Conservation (phyloP, 2,113 vertebrate genomes). For the Phainopepla nitens region DNA sequence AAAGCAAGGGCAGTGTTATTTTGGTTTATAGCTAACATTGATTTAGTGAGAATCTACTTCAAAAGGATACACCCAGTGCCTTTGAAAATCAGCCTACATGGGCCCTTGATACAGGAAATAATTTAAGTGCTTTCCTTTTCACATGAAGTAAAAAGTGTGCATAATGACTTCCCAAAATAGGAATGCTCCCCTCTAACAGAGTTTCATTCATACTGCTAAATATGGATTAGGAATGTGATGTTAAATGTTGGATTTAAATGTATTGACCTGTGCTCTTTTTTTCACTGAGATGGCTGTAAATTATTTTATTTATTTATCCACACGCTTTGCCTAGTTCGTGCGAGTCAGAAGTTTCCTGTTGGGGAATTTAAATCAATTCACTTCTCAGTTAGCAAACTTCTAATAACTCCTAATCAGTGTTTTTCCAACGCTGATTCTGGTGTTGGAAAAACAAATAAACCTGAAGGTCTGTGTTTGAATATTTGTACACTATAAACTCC, state of each 20-base stretch:
- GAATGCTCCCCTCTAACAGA: slow-evolving; percentile 1
- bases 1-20: background rate
- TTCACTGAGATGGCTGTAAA: background rate
- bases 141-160: slow-evolving; percentile 20
- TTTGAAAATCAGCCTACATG: background rate
- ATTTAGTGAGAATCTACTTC: background rate
- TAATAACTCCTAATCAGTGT: too few species aligned
- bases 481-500: background rate
- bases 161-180: slow-evolving; percentile 41
- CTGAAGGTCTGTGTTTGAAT: background rate
- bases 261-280: background rate
- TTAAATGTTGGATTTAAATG: background rate
- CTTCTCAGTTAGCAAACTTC: background rate
- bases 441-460: background rate
- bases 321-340: background rate
- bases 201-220: slow-evolving; percentile 54
- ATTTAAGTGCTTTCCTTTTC: slow-evolving; percentile 42
- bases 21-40: background rate
- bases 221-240: slow-evolving; percentile 51
- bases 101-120: slow-evolving; percentile 31
- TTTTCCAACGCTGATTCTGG: too few species aligned
- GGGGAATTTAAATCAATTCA: background rate
- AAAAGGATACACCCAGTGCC: background rate
- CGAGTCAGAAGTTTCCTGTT: background rate
- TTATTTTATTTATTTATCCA: background rate